Evolutionary conservation across 2,888 invertebrate species (phyloP).

Genomic region (Zelleria hepariella): DNA sequence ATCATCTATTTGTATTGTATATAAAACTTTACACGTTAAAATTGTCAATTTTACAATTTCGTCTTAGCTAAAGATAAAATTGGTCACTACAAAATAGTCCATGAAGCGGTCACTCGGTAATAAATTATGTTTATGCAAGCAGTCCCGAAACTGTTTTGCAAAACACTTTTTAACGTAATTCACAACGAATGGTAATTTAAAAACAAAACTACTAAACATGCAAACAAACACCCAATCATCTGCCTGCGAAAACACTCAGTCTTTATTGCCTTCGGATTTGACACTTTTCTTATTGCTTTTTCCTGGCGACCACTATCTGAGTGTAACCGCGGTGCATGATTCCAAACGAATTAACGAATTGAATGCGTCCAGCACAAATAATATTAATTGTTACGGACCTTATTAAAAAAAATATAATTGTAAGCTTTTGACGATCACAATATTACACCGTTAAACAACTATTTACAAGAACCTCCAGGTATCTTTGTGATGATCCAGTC

Average conservation of each 20-base stretch:
- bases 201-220: not conserved
- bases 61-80: conserved; percentile 63
- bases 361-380: conserved; percentile 5
- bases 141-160: conserved; percentile 41
- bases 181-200: not conserved
- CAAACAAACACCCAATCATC: not conserved
- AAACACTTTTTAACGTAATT: conserved; percentile 18
- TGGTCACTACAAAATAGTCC: conserved; percentile 71
- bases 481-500: not conserved
- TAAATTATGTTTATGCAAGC: conserved; percentile 45
- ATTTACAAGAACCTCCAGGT: conserved; percentile 1
- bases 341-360: not conserved
- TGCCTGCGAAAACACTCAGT: too few species aligned
- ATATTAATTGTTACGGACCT: not conserved
- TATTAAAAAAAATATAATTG: not conserved
- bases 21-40: conserved; percentile 69
- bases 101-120: conserved; percentile 60
- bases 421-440: not conserved
- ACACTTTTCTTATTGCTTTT: too few species aligned
- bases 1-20: conserved; percentile 68
- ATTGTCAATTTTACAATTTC: conserved; percentile 68
- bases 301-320: too few species aligned
- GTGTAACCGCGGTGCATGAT: too few species aligned
- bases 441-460: conserved; percentile 1
- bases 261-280: too few species aligned